Conservation (phyloP, 1,140 invertebrate species). For the Bombus sylvicola region DNA sequence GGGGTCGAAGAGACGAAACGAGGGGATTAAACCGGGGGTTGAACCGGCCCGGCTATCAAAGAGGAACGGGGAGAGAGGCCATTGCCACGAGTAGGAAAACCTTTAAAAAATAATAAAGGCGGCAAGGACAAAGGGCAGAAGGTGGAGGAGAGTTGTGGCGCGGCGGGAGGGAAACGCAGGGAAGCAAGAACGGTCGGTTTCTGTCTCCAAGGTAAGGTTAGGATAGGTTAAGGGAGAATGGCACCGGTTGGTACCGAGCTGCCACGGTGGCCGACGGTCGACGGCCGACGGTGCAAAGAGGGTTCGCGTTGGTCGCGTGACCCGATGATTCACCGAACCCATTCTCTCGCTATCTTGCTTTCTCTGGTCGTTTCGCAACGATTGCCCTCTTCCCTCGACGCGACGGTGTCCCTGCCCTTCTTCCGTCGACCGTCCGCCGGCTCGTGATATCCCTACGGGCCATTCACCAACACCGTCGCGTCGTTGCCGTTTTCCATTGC, state of each 20-base stretch:
- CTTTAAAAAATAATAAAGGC: slow-evolving; percentile 25
- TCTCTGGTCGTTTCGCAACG: slow-evolving; percentile 28
- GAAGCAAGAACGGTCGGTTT: slow-evolving; percentile 43
- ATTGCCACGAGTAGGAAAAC: neutral
- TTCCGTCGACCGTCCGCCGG: slow-evolving; percentile 24
- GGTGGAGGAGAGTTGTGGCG: neutral
- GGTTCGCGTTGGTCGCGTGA: slow-evolving; percentile 70
- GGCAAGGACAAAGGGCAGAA: slow-evolving; percentile 15
- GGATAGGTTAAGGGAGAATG: slow-evolving; percentile 71
- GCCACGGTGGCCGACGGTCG: slow-evolving; percentile 32
- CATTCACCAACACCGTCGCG: slow-evolving; percentile 57
- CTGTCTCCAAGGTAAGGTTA: slow-evolving; percentile 53
- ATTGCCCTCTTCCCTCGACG: neutral
- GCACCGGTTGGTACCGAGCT: slow-evolving; percentile 70
- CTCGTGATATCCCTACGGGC: slow-evolving; percentile 62
- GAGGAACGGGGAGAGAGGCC: neutral
- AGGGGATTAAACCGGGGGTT: neutral
- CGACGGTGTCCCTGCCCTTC: slow-evolving; percentile 51
- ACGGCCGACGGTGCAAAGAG: slow-evolving; percentile 35
- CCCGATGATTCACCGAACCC: slow-evolving; percentile 72
- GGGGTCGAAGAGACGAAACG: neutral
- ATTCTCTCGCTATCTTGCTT: slow-evolving; percentile 18
- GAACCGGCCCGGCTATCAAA: neutral
- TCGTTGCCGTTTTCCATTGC: slow-evolving; percentile 40
- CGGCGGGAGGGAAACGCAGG: neutral